Conservation (phyloP, 2,888 invertebrate genomes). For the Coelinius sp. region DNA sequence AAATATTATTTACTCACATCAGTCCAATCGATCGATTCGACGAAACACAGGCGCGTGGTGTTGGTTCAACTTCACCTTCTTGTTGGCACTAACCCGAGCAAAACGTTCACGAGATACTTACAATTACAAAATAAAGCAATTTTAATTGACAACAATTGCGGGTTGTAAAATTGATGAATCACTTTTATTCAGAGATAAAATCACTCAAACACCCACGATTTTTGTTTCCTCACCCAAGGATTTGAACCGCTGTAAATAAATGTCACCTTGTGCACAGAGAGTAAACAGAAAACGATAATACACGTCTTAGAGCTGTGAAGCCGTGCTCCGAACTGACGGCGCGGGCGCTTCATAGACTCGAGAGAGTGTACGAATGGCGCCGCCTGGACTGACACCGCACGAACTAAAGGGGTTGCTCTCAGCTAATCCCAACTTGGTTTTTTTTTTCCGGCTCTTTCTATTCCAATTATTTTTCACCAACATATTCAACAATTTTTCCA, state of each 20-base stretch:
- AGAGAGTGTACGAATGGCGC: constrained; percentile 45
- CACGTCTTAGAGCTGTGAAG: constrained; percentile 54
- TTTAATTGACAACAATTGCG: background rate
- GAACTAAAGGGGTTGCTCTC: background rate
- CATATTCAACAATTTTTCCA: background rate
- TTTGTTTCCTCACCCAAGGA: background rate
- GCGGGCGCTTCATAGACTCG: background rate
- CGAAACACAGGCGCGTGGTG: background rate
- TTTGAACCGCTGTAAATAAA: background rate
- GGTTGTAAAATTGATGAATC: background rate
- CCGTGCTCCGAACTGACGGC: constrained; percentile 61
- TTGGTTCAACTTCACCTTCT: constrained; percentile 2
- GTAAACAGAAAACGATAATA: constrained; percentile 17
- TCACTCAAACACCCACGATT: constrained; percentile 22
- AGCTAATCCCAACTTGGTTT: background rate
- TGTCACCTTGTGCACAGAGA: background rate
- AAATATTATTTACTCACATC: constrained; percentile 13
- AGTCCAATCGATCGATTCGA: constrained; percentile 2
- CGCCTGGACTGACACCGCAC: constrained; percentile 41
- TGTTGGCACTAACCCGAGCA: background rate
- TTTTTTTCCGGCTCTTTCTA: background rate
- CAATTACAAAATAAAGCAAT: constrained; percentile 18
- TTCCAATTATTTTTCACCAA: constrained; percentile 3
- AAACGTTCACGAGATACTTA: background rate
- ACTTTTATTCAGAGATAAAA: constrained; percentile 9